Evolutionary conservation across 2,113 vertebrate species (phyloP).

Genomic region (Panthera leo): DNA sequence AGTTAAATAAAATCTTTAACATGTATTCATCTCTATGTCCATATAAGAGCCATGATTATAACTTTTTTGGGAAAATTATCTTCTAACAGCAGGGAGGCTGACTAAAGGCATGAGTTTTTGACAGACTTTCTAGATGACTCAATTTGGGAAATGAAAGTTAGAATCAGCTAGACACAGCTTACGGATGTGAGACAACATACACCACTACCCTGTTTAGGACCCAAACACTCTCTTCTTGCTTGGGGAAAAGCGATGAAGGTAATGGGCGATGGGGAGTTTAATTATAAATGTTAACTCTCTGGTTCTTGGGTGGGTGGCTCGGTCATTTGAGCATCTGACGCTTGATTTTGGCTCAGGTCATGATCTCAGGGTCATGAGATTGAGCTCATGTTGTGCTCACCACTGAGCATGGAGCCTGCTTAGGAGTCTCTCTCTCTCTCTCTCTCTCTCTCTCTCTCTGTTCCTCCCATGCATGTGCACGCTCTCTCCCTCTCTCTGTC

Average conservation of each 20-base stretch:
- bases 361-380: too few species aligned
- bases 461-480: too few species aligned
- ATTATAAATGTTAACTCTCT: not conserved
- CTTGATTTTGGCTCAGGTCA: too few species aligned
- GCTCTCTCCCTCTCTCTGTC: too few species aligned
- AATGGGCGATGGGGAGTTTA: not conserved
- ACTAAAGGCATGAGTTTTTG: not conserved
- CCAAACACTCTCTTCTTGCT: not conserved
- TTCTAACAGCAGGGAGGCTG: not conserved
- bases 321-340: too few species aligned
- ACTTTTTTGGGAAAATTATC: not conserved
- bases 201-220: not conserved
- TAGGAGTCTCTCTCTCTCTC: too few species aligned
- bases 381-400: too few species aligned
- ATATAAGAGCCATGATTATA: not conserved
- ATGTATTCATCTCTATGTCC: not conserved
- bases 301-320: too few species aligned
- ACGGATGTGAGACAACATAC: not conserved
- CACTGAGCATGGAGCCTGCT: too few species aligned
- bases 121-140: not conserved
- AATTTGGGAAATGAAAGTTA: not conserved
- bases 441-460: too few species aligned
- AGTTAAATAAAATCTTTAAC: conserved; percentile 11
- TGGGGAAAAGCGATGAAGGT: not conserved
- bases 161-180: not conserved